A percentile compares a stretch with the other conserved stretches of the same genome.
Evolutionary conservation across 2,113 vertebrate genomes (phyloP).

Genomic region (Copsychus sechellarum): DNA sequence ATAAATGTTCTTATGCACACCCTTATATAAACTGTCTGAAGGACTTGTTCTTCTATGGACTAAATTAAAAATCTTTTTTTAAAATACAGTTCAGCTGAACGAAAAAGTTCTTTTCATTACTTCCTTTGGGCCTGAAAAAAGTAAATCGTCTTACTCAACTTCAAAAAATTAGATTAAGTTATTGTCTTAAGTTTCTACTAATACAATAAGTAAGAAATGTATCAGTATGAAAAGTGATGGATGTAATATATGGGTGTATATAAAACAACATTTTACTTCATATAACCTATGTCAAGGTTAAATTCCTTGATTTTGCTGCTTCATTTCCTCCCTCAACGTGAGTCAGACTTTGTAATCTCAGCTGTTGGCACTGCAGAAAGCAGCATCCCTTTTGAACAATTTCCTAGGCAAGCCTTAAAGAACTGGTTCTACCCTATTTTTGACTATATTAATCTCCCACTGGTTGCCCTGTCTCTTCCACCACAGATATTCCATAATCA

Average conservation of each 20-base stretch:
- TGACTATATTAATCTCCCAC: background rate
- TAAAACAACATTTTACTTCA: background rate
- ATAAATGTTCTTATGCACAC: background rate
- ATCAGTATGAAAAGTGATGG: background rate
- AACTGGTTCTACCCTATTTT: background rate
- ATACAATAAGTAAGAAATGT: background rate
- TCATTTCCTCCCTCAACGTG: background rate
- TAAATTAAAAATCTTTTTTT: background rate
- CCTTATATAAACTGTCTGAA: background rate
- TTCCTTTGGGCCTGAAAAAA: background rate
- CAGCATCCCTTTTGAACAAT: background rate
- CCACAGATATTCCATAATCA: background rate
- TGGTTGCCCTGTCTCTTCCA: background rate
- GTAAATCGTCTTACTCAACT: background rate
- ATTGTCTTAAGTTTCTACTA: background rate
- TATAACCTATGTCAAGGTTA: background rate
- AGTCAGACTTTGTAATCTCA: background rate
- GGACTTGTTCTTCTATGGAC: background rate
- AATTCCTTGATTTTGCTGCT: background rate
- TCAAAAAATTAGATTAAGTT: background rate
- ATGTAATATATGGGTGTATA: background rate
- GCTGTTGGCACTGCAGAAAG: background rate
- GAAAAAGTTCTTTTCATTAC: background rate
- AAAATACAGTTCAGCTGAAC: background rate
- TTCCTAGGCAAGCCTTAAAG: background rate